These are phyloP conservation scores for Ambastaia sidthimunki DNA, from an alignment of 2,797 vertebrate species.

Conservation along the genomic window DNA sequence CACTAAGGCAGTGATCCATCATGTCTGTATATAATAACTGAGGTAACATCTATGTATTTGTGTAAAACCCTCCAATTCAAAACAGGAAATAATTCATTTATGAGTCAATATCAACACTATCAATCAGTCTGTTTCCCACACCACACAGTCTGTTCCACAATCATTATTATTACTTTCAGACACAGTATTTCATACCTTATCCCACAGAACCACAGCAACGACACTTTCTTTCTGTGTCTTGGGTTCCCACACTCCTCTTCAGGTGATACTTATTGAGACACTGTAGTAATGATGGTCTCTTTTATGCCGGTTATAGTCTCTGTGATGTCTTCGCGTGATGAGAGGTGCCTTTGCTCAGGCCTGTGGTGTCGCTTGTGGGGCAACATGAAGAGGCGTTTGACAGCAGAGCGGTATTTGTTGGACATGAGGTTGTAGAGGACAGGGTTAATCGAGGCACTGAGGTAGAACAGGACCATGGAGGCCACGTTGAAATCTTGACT, in stretches of 20 bases:
- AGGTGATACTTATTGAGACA: not conserved
- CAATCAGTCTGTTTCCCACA: not conserved
- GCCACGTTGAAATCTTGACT: constrained; percentile 89
- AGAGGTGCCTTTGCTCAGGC: constrained; percentile 66
- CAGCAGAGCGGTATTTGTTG: constrained; percentile 82
- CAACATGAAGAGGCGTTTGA: constrained; percentile 81
- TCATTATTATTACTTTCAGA: not conserved
- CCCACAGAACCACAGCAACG: not conserved
- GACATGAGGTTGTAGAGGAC: constrained; percentile 91
- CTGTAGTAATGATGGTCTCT: constrained; percentile 15
- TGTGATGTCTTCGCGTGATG: constrained; percentile 62
- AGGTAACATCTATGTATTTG: not conserved
- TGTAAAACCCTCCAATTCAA: constrained; percentile 1
- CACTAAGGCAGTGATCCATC: not conserved
- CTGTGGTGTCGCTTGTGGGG: constrained; percentile 51
- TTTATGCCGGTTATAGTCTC: constrained; percentile 74
- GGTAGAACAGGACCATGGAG: constrained; percentile 89
- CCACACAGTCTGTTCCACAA: not conserved
- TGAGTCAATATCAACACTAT: constrained; percentile 11
- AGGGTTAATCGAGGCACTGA: constrained; percentile 88
- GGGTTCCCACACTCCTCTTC: not conserved
- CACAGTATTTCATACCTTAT: not conserved
- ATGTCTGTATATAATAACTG: constrained; percentile 30
- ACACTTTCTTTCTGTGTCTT: not conserved
- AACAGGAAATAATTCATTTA: not conserved